phyloP scores from a whole-genome alignment of 2,113 vertebrate genomes.

The Oreocharis arfaki region DNA sequence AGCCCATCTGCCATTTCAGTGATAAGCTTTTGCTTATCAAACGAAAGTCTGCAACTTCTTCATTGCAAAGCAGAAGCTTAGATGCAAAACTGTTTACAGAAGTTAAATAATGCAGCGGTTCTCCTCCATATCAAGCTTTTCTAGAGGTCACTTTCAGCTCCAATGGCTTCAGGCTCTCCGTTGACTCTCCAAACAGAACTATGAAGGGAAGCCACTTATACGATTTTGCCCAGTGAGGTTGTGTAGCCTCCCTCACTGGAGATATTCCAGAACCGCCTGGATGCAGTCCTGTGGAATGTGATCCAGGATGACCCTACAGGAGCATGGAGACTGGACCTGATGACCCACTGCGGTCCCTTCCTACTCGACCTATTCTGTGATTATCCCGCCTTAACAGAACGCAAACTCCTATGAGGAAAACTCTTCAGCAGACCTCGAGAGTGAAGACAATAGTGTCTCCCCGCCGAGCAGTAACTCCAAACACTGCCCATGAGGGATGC shows the following conservation, averaged over 20 bases:
- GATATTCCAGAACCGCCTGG: not conserved
- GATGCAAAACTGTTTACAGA: not conserved
- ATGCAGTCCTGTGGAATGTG: not conserved
- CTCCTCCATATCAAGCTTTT: not conserved
- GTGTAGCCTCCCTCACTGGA: not conserved
- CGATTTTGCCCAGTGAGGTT: not conserved
- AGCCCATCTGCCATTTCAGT: not conserved
- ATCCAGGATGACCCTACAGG: not conserved
- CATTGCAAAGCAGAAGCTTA: not conserved
- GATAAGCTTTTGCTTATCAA: not conserved
- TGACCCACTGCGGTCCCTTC: not conserved
- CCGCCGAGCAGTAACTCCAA: rapidly evolving
- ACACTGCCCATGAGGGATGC: rapidly evolving
- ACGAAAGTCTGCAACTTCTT: not conserved
- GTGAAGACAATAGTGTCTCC: not conserved
- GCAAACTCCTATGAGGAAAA: not conserved
- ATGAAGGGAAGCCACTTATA: not conserved
- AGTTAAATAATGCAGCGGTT: not conserved
- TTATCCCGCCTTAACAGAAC: not conserved
- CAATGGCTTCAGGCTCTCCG: not conserved
- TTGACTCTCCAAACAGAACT: not conserved
- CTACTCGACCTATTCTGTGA: not conserved
- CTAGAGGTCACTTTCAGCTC: not conserved
- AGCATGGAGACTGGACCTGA: not conserved
- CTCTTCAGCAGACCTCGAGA: rapidly evolving